Evolutionary conservation across 2,797 vertebrate species (phyloP).

Genomic region (Sarcoramphus papa): DNA sequence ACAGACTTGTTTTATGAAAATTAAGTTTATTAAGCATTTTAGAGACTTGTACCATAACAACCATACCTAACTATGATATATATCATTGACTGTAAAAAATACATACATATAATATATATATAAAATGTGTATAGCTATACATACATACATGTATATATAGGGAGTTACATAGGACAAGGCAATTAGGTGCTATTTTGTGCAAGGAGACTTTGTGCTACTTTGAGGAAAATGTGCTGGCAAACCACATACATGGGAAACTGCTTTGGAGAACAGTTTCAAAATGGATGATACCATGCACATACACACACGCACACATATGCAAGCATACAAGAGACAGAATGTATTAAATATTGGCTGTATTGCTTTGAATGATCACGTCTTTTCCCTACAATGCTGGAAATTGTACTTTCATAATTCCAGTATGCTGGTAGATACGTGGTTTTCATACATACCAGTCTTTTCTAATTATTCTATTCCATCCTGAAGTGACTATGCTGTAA

Average conservation of each 20-base stretch:
- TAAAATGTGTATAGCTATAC: background rate
- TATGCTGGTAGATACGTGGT: fast-evolving
- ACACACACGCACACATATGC: fast-evolving
- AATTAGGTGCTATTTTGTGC: background rate
- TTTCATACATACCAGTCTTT: background rate
- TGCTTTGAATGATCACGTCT: background rate
- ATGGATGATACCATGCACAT: background rate
- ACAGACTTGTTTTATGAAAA: background rate
- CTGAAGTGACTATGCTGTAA: background rate
- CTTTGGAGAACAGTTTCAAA: background rate
- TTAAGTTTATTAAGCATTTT: background rate
- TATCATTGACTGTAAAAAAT: background rate
- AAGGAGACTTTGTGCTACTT: background rate
- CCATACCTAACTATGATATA: background rate
- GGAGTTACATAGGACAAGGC: background rate
- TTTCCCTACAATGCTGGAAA: background rate
- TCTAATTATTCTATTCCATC: background rate
- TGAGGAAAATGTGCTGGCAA: background rate
- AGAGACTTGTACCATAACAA: background rate
- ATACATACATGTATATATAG: background rate
- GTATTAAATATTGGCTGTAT: background rate
- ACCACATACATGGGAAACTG: background rate
- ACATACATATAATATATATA: background rate
- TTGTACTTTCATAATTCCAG: background rate
- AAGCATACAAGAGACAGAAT: background rate